phyloP scores from a whole-genome alignment of 2,797 vertebrate species.

The Loris lydekkerianus region DNA sequence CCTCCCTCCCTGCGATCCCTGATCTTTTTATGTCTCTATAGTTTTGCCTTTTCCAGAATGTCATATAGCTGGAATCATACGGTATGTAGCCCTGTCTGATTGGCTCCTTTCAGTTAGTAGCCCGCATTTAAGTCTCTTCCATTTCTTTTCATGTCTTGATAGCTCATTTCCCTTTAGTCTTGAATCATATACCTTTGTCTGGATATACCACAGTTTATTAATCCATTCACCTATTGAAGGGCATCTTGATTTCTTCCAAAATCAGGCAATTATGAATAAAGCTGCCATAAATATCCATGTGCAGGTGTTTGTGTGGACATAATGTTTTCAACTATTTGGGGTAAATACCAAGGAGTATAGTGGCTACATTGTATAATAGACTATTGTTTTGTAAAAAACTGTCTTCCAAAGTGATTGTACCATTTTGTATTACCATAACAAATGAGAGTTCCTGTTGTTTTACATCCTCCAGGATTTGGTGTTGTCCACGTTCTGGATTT shows the following conservation, averaged over 20 bases:
- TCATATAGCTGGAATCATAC: background rate
- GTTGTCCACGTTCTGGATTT: background rate
- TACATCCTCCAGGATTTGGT: background rate
- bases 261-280: background rate
- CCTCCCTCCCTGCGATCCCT: background rate
- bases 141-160: background rate
- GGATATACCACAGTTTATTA: background rate
- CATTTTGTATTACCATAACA: no score
- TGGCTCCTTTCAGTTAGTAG: background rate
- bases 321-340: background rate
- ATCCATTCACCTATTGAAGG: background rate
- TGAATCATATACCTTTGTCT: background rate
- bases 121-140: background rate
- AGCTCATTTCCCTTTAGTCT: background rate
- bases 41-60: background rate
- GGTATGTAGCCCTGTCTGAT: background rate
- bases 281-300: background rate
- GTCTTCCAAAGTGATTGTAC: background rate
- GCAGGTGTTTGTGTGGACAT: background rate
- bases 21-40: background rate
- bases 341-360: background rate
- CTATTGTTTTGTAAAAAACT: background rate
- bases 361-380: background rate
- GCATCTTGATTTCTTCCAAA: background rate
- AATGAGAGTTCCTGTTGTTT: background rate